phyloP scores from a whole-genome alignment of 2,797 vertebrate genomes.

The Tragelaphus eurycerus region DNA sequence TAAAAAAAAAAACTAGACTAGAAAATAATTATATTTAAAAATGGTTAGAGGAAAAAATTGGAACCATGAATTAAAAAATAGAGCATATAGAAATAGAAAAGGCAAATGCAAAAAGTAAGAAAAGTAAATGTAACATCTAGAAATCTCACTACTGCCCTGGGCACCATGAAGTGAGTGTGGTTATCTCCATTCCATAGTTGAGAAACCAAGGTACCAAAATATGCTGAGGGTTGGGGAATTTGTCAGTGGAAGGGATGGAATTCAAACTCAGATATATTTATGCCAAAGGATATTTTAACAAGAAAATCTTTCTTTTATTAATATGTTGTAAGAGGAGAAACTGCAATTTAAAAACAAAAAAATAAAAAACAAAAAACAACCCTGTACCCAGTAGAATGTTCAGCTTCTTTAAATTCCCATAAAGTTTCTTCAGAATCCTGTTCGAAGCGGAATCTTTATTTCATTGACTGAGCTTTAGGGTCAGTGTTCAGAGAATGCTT shows the following conservation, averaged over 20 bases:
- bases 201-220: neutral
- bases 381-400: neutral
- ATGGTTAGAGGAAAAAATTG: neutral
- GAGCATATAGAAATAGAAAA: neutral
- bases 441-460: neutral
- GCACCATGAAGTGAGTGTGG: neutral
- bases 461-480: neutral
- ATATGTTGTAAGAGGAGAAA: neutral
- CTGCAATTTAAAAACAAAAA: neutral
- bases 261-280: neutral
- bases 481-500: neutral
- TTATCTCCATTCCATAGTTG: neutral
- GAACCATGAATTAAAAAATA: neutral
- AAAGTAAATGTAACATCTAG: neutral
- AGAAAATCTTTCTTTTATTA: neutral
- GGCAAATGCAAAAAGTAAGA: neutral
- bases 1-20: neutral
- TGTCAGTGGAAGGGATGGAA: neutral
- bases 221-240: fast-evolving
- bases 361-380: neutral
- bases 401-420: neutral
- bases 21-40: neutral
- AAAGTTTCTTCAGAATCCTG: neutral
- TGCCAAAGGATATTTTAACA: neutral
- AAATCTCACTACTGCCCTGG: fast-evolving